Evolutionary conservation across 2,113 vertebrate species (phyloP), one percentile per base, ranked within the genome.

Genomic region (Indicator maculatus): DNA sequence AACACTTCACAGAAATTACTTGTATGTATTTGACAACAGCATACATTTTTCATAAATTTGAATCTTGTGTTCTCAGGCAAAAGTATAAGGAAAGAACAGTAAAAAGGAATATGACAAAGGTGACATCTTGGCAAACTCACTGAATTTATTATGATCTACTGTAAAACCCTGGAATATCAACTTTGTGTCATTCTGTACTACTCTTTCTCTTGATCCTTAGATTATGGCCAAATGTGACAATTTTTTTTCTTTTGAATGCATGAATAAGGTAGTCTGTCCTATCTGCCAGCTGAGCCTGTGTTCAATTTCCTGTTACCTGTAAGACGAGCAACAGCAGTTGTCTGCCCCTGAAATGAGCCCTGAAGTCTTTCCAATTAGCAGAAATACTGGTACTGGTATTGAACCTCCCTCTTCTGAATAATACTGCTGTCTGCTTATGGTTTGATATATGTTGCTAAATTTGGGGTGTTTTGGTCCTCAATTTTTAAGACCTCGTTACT

Each of bases 1-100:
- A 96, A 96, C 93, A 97, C 93, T 97, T 97, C 96, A 97, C 93
- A 96, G 97, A 96, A 97, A 93, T 91, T 96, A 88, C 93, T 95
- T 96, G 96, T 95, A 94, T 53, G 73, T 95, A 92, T 79, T 96
- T 97, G 96, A 96, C 94, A 97, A 96, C 88, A 93, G 79, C 97
- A 97, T 97, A 96, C 96, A 97, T 96, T 97, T 97, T 97, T 97
- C 94, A 96, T 97, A 96, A 97, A 92, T 93, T 93, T 83, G 75
- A 91, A 95, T 95, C 90, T 89, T 97, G 86, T 96, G 93, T 97
- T 96, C 96, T 95, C 84, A 82, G 83, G 81, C 72, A 94, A 93
- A 94, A 94, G 81, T 88, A 74, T 88, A 91, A 92, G 74, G 33
- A 88, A 95, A 89, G 64, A 97, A 84, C 72, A 89, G 86, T 84